Conservation (phyloP, 2,113 vertebrate species). For the Erythrolamprus reginae region DNA sequence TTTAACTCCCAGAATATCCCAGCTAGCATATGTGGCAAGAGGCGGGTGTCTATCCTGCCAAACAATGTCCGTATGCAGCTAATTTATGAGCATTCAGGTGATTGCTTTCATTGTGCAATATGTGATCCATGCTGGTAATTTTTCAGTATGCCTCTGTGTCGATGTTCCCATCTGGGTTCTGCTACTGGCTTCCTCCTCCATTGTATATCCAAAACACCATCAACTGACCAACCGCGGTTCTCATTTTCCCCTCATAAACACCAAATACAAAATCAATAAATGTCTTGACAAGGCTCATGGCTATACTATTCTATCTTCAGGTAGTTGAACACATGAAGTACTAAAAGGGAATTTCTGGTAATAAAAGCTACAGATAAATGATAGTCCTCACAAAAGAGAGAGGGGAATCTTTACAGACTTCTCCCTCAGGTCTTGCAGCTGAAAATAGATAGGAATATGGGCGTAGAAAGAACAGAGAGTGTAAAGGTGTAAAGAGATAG, state of each 20-base stretch:
- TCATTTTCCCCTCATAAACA: neutral
- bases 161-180: too few relatives aligned
- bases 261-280: neutral
- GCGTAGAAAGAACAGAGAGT: neutral
- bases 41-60: too few relatives aligned
- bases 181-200: too few relatives aligned
- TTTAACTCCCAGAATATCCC: too few relatives aligned
- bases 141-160: too few relatives aligned
- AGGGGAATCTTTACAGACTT: neutral
- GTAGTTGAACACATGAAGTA: neutral
- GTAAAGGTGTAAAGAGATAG: neutral
- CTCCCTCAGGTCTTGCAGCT: neutral
- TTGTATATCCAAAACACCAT: neutral
- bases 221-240: neutral
- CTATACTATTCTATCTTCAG: neutral
- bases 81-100: too few relatives aligned
- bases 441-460: neutral
- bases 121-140: too few relatives aligned
- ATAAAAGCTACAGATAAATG: neutral
- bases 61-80: too few relatives aligned
- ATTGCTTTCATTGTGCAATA: too few relatives aligned
- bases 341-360: neutral
- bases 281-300: neutral
- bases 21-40: too few relatives aligned
- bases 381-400: neutral